These are phyloP conservation scores for Marcusenius ussheri DNA, from an alignment of 2,113 vertebrate species.

Conservation along the genomic window DNA sequence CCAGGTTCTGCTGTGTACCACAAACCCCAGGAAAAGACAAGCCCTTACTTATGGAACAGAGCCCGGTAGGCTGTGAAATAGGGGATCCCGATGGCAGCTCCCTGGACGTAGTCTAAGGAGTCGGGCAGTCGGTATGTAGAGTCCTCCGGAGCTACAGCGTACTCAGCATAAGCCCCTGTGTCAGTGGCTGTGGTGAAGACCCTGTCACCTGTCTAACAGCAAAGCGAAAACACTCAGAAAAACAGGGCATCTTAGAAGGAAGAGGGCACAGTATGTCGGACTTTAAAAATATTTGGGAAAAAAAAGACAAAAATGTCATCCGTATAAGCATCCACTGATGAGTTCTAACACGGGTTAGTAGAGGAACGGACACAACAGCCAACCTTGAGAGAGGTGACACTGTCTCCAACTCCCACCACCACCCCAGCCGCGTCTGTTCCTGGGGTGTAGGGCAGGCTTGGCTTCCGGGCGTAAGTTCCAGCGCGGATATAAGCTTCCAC, in stretches of 20 bases:
- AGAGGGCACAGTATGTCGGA: neutral
- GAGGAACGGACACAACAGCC: neutral
- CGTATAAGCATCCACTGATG: neutral
- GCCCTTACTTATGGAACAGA: slow-evolving; percentile 80
- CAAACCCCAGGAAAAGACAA: neutral
- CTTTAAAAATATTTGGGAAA: neutral
- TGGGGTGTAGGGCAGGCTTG: slow-evolving; percentile 74
- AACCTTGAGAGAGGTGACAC: slow-evolving; percentile 72
- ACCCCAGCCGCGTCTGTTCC: slow-evolving; percentile 77
- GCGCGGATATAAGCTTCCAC: slow-evolving; percentile 86
- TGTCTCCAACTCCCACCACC: slow-evolving; percentile 65
- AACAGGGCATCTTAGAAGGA: neutral
- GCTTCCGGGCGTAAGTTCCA: slow-evolving; percentile 59
- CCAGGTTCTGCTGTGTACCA: neutral
- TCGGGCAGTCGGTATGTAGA: slow-evolving; percentile 67
- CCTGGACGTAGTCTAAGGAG: slow-evolving; percentile 71
- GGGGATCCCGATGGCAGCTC: slow-evolving; percentile 75
- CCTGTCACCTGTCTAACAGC: slow-evolving; percentile 71
- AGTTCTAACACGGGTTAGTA: neutral
- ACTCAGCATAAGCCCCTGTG: slow-evolving; percentile 85
- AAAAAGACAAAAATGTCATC: neutral
- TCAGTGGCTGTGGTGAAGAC: slow-evolving; percentile 71
- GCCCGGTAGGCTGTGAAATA: slow-evolving; percentile 91
- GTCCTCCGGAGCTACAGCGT: slow-evolving; percentile 59
- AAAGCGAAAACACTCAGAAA: neutral